Evolutionary conservation across 2,888 invertebrate species (phyloP), one percentile per base, ranked within the genome.

Genomic region (Tenthredo mesomela): DNA sequence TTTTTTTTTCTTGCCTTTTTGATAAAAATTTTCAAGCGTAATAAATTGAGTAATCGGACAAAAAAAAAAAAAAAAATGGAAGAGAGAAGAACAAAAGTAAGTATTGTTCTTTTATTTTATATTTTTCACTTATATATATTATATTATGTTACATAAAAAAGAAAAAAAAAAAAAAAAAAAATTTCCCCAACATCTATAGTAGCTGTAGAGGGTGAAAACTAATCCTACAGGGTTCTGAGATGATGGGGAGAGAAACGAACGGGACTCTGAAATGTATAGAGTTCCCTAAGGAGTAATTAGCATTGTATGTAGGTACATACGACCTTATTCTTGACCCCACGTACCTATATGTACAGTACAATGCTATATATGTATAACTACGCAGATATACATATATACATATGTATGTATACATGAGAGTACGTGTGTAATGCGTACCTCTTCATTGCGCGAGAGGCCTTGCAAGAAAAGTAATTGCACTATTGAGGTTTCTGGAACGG

Each of bases 221-320:
- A 18, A 12, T 75, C 21, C 21, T 50, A 0, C 6, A 37, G 1
- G 5, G 5, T 75, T 47, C 10, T 10, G 6, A 37, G 40, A 71
- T 15, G 37, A n/a, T n/a, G 37, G 4, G 37, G 9, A 40, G n/a
- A n/a, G n/a, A n/a, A n/a, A n/a, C n/a, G n/a, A 18, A 37, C 40
- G n/a, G 33, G 29, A 67, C 5, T 67, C 18, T 77, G 29, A 29
- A 29, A 40, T 50, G 50, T 77, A 29, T 15, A 54, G 50, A 77
- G 54, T 77, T 18, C 50, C 77, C 50, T 4, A 29, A 77, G 54
- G 77, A 77, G 77, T 77, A 77, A 77, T 77, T 54, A 77, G 77
- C 54, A 50, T 54, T 29, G 33, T 54, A 54, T 25, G 40, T 67
- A 67, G 10, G 29, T 18, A 71, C 71, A 71, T 21, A 77, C 29